phyloP scores from a whole-genome alignment of 1,140 invertebrate genomes.

The Stegodyphus mimosarum region DNA sequence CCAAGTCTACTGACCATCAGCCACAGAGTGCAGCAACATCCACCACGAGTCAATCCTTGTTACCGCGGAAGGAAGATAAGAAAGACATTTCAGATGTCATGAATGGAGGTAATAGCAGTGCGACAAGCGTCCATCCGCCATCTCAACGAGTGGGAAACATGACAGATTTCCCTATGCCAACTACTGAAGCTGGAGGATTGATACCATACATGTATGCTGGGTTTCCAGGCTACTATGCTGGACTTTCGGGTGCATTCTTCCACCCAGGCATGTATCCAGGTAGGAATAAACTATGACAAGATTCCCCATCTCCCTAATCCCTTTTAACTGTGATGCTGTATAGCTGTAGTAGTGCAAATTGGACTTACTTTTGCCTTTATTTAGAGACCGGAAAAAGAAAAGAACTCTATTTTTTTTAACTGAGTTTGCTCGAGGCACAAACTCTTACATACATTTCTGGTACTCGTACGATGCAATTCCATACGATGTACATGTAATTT shows the following conservation, averaged over 20 bases:
- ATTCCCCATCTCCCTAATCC: constrained; percentile 24
- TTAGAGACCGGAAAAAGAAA: constrained; percentile 11
- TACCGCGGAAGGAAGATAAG: constrained; percentile 31
- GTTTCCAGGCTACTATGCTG: constrained; percentile 68
- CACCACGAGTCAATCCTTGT: constrained; percentile 15
- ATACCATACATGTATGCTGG: constrained; percentile 70
- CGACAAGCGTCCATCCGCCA: background rate
- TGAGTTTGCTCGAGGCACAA: constrained; percentile 39
- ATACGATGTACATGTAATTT: constrained; percentile 59
- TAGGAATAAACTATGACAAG: constrained; percentile 64
- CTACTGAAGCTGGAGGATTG: constrained; percentile 66
- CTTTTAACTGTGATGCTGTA: constrained; percentile 51
- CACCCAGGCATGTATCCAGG: constrained; percentile 68
- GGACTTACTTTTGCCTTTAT: constrained; percentile 32
- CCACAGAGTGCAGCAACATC: constrained; percentile 14
- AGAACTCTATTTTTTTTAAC: constrained; percentile 22
- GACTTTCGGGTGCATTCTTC: constrained; percentile 67
- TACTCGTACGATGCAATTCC: constrained; percentile 47
- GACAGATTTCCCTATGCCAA: constrained; percentile 56
- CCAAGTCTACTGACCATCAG: constrained; percentile 13
- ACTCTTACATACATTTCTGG: constrained; percentile 41
- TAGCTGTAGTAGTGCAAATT: constrained; percentile 52
- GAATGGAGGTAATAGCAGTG: constrained; percentile 14
- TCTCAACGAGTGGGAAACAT: constrained; percentile 43
- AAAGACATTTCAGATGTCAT: constrained; percentile 30